These are phyloP conservation scores for Zalophus californianus DNA, from an alignment of 2,797 vertebrate genomes.

Conservation along the genomic window DNA sequence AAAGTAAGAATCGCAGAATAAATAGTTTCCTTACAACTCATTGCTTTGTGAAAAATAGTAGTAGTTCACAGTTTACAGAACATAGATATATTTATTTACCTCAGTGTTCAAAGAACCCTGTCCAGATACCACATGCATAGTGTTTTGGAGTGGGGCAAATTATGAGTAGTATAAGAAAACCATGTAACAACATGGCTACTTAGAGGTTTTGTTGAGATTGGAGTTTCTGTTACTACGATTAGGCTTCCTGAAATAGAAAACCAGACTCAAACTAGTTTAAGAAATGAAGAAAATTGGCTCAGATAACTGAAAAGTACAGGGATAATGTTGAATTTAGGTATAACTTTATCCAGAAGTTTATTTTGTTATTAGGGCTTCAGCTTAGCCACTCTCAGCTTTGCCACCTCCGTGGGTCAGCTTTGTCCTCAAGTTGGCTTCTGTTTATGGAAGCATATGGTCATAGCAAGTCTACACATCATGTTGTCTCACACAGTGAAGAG, in stretches of 20 bases:
- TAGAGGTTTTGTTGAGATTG: not conserved
- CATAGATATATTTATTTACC: not conserved
- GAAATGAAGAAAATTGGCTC: not conserved
- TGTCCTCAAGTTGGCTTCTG: not conserved
- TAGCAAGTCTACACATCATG: not conserved
- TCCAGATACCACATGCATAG: not conserved
- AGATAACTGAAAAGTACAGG: not conserved
- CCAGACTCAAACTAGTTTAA: not conserved
- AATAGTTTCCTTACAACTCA: not conserved
- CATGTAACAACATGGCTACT: not conserved
- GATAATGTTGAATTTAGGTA: not conserved
- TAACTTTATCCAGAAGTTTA: not conserved
- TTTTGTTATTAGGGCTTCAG: not conserved
- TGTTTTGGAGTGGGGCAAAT: not conserved
- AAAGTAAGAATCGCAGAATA: not conserved
- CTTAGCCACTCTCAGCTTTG: not conserved
- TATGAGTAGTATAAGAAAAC: not conserved
- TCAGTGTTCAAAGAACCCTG: not conserved
- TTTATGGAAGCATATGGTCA: not conserved
- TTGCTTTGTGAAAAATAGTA: not conserved
- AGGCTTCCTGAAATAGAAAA: not conserved
- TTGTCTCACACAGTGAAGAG: not conserved
- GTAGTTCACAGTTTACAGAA: not conserved
- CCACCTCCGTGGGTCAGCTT: not conserved
- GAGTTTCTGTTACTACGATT: not conserved